phyloP scores from a whole-genome alignment of 2,797 vertebrate genomes.

The Echeneis naucrates region DNA sequence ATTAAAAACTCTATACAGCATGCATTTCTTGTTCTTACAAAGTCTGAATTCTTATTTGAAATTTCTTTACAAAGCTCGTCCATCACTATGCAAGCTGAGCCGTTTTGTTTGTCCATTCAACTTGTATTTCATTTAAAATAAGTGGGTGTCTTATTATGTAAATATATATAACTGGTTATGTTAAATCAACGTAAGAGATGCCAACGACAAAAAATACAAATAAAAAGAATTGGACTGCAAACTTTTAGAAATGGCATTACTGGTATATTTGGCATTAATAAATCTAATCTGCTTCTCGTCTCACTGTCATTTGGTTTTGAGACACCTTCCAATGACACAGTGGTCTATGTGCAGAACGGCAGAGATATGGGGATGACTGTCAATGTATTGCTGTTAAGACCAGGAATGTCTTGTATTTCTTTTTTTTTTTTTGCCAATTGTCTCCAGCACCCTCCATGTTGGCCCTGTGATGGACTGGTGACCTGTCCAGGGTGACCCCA shows the following conservation, averaged over 20 bases:
- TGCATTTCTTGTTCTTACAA: neutral
- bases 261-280: neutral
- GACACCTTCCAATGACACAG: neutral
- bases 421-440: too few species aligned
- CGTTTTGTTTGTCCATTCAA: neutral
- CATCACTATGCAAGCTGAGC: neutral
- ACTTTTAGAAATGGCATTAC: neutral
- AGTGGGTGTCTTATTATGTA: too few species aligned
- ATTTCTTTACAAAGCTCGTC: neutral
- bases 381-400: slow-evolving; percentile 42
- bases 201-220: neutral
- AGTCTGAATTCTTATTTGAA: neutral
- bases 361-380: slow-evolving; percentile 5
- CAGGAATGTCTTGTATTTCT: slow-evolving; percentile 19
- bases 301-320: neutral
- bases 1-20: too few species aligned
- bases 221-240: neutral
- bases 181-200: neutral
- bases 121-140: too few species aligned
- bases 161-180: neutral
- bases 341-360: neutral
- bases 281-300: neutral
- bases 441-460: too few species aligned
- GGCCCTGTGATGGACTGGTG: too few species aligned
- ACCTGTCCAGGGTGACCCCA: too few species aligned